These are phyloP conservation scores for Plemyria rubiginata DNA, from an alignment of 2,888 invertebrate species.

Conservation along the genomic window DNA sequence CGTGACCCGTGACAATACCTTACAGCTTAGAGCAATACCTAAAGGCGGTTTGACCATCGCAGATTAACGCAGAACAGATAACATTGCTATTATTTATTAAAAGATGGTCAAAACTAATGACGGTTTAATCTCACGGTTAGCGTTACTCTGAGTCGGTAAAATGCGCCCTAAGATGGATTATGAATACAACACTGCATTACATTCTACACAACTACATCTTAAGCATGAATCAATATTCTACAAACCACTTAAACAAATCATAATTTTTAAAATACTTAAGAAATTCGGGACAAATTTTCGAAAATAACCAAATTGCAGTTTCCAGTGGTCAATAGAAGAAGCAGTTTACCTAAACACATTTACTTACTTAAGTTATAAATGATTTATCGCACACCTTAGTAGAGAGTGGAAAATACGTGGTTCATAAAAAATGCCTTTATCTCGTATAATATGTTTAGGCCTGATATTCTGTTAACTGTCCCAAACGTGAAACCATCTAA, in stretches of 20 bases:
- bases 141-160: too few species aligned
- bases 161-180: too few species aligned
- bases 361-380: neutral
- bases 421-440: neutral
- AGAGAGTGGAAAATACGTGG: neutral
- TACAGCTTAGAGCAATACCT: too few species aligned
- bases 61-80: too few species aligned
- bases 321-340: slow-evolving; percentile 1
- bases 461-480: too few species aligned
- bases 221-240: neutral
- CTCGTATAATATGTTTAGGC: neutral
- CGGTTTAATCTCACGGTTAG: too few species aligned
- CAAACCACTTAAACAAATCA: neutral
- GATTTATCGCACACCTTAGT: neutral
- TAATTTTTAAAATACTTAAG: neutral
- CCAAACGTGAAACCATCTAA: too few species aligned
- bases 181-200: neutral
- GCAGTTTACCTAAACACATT: neutral
- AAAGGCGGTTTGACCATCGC: too few species aligned
- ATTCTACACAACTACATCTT: neutral
- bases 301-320: neutral
- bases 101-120: too few species aligned
- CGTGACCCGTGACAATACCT: slow-evolving; percentile 8
- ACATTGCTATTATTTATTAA: too few species aligned
- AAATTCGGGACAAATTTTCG: too few species aligned